phyloP scores from a whole-genome alignment of 2,797 vertebrate species.

The Masticophis lateralis region DNA sequence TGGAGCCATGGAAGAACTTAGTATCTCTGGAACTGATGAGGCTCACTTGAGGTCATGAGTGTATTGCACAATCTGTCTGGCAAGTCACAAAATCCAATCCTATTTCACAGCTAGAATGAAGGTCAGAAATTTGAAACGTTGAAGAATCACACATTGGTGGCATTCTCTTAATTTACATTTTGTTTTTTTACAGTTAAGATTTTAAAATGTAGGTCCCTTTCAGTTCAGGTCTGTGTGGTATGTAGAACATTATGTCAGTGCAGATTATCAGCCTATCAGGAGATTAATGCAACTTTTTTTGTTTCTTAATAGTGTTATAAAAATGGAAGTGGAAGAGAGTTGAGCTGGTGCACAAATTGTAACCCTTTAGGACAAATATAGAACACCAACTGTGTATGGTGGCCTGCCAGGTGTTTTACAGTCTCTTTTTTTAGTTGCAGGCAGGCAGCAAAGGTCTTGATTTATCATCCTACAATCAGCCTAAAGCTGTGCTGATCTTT shows the following conservation, averaged over 20 bases:
- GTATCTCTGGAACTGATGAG: slow-evolving; percentile 34
- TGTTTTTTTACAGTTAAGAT: background rate
- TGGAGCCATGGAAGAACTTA: slow-evolving; percentile 40
- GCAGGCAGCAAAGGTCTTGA: background rate
- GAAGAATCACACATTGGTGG: background rate
- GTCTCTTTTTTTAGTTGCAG: background rate
- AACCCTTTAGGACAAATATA: background rate
- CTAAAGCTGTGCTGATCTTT: background rate
- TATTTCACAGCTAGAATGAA: slow-evolving; percentile 21
- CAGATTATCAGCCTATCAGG: background rate
- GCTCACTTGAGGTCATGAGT: slow-evolving; percentile 39
- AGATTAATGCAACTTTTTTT: background rate
- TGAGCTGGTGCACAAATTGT: background rate
- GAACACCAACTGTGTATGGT: background rate
- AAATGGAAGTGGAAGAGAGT: background rate
- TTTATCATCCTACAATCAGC: background rate
- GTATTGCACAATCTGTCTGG: background rate
- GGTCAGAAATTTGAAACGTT: slow-evolving; percentile 26
- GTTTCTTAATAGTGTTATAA: background rate
- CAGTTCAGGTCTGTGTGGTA: background rate
- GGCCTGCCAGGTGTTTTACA: background rate
- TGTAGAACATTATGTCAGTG: background rate
- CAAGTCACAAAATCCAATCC: slow-evolving; percentile 27
- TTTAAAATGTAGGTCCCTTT: background rate
- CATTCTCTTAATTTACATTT: background rate